Base-by-base conservation (phyloP, 2,888 invertebrate species). In the Eupsilia transversa region DNA sequence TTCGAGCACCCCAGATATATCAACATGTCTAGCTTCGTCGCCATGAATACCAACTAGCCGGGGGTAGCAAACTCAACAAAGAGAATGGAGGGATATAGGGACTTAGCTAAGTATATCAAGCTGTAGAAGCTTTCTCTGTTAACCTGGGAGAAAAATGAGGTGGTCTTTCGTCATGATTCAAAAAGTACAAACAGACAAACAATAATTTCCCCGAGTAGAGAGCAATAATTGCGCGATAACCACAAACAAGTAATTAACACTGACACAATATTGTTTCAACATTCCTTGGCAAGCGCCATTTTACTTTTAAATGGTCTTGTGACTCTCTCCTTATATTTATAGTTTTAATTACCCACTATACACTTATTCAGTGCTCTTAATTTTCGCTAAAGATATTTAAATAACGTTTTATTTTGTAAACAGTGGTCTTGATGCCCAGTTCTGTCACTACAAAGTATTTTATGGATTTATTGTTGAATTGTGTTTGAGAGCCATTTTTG, bases 201-300 rank as follows among this genome's bases (percentile, higher is more conserved):
- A 43, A 61, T 54, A 3, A 61, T 56, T 35, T 67, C 12, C 10
- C 1, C 6, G 0, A 12, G 41, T 75, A 20, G 35, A 52, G 35
- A 63, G 71, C 23, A 67, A 73, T 87, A 61, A 82, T 63, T 74
- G 72, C 80, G 49, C 64, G 10, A 72, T 78, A 61, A 77, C 83
- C 79, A 52, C 83, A 77, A 77, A 80, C 72, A 77, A 75, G 77
- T 83, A 85, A 88, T 88, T 75, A 87, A 72, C 75, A 59, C 78
- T 79, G 83, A 77, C 86, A 86, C 84, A 80, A 69, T 79, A 83
- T 83, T 72, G 79, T 79, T 63, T 80, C 68, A 77, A 79, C 77
- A 83, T 87, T 86, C 68, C 77, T 85, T 87, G 84, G 82, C 84
- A 86, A 72, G 63, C 80, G 77, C 69, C 60, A 77, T 88, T 87